Percentiles rank a stretch among this genome's conserved stretches.
phyloP scores from a whole-genome alignment of 2,888 invertebrate species.

The Catocala nupta region DNA sequence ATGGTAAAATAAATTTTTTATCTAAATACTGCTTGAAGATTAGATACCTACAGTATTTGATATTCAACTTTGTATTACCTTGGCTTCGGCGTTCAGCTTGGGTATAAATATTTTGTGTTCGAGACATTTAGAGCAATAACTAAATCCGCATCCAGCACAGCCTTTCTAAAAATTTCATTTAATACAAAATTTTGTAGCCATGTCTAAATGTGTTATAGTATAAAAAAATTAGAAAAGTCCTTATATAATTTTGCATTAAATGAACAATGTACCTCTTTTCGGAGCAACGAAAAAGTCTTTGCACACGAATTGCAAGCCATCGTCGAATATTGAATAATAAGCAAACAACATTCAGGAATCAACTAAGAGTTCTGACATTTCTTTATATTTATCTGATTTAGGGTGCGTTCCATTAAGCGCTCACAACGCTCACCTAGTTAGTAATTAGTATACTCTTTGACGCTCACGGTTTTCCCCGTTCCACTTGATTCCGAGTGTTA shows the following conservation, averaged over 20 bases:
- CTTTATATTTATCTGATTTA: no score
- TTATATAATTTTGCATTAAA: no score
- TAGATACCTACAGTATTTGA: no score
- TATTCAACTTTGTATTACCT: constrained; percentile 80
- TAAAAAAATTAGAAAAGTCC: no score
- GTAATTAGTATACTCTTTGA: no score
- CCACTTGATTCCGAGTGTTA: no score
- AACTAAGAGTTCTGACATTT: no score
- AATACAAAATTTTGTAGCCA: not conserved
- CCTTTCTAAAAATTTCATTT: constrained; percentile 89
- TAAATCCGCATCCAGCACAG: constrained; percentile 94
- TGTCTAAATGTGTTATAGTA: constrained; percentile 31
- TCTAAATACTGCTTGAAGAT: not conserved
- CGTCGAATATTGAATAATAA: constrained; percentile 8
- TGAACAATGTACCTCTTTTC: constrained; percentile 88
- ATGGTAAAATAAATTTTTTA: constrained; percentile 4
- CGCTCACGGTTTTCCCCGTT: no score
- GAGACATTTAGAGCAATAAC: constrained; percentile 94
- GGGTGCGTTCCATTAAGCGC: no score
- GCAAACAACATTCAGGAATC: not conserved
- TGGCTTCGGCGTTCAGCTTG: constrained; percentile 88
- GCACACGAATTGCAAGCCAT: constrained; percentile 93
- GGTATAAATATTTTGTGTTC: constrained; percentile 90
- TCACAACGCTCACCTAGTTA: no score
- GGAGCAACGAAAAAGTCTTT: constrained; percentile 90